A percentile compares a stretch with the other conserved stretches of the same genome.
phyloP scores from a whole-genome alignment of 2,888 invertebrate genomes.

The Scelioninae gen. 1 region DNA sequence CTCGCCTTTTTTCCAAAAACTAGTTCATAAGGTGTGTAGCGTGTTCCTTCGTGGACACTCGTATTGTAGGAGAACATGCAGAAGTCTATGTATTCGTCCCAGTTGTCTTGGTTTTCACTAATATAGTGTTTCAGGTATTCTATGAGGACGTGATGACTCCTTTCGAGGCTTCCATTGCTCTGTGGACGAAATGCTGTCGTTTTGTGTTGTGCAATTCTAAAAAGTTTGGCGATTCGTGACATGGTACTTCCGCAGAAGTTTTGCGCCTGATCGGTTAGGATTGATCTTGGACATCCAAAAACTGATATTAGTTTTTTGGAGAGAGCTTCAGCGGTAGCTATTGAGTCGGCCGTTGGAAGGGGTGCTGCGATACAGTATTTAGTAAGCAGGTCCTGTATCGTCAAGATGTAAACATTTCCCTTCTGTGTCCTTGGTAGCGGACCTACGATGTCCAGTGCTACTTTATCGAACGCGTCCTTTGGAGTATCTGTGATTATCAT shows the following conservation, averaged over 20 bases:
- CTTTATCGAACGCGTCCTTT: not conserved
- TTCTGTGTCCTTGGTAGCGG: not conserved
- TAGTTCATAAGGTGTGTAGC: not conserved
- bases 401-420: not conserved
- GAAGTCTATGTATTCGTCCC: slow-evolving; percentile 1
- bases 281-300: not conserved
- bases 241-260: not conserved
- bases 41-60: not conserved
- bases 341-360: not conserved
- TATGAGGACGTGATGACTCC: slow-evolving; percentile 3
- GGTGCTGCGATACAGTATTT: slow-evolving; percentile 1
- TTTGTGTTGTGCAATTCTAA: slow-evolving; percentile 1
- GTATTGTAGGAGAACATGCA: slow-evolving; percentile 12
- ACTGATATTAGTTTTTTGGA: not conserved
- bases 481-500: slow-evolving; percentile 15
- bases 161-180: slow-evolving; percentile 7
- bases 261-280: not conserved
- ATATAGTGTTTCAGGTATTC: slow-evolving; percentile 6
- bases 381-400: slow-evolving; percentile 1
- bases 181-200: not conserved
- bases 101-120: not conserved
- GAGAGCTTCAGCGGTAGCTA: not conserved
- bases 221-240: not conserved
- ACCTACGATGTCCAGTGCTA: not conserved
- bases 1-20: not conserved